phyloP scores from a whole-genome alignment of 2,113 vertebrate species.

The Oncorhynchus mykiss region DNA sequence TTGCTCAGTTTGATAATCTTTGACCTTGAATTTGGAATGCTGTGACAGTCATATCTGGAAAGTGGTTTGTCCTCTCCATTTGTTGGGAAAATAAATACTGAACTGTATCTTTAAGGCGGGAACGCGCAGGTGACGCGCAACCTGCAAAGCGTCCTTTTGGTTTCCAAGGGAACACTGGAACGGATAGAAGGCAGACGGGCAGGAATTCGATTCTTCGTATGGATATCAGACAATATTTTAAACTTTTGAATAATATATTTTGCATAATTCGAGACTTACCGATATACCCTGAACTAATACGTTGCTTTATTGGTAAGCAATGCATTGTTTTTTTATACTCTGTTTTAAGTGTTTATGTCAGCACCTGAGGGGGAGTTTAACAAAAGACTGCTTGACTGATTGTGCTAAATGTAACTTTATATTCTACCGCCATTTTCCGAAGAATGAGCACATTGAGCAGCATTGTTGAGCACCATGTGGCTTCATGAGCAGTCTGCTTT shows the following conservation, averaged over 20 bases:
- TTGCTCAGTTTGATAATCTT: neutral
- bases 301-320: conserved; percentile 46
- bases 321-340: neutral
- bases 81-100: neutral
- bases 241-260: neutral
- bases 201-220: conserved; percentile 35
- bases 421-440: conserved; percentile 75
- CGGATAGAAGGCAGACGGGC: conserved; percentile 29
- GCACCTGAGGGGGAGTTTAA: neutral
- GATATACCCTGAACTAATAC: neutral
- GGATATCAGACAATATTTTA: conserved; percentile 1
- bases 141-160: conserved; percentile 73
- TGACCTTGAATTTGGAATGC: neutral
- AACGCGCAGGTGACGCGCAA: conserved; percentile 55
- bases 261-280: neutral
- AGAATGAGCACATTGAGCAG: conserved; percentile 14
- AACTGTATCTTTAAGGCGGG: conserved; percentile 48
- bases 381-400: conserved; percentile 57
- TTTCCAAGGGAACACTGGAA: conserved; percentile 69
- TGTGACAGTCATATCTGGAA: no score
- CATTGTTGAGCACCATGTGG: conserved; percentile 60
- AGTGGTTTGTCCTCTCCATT: no score
- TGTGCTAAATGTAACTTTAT: conserved; percentile 76
- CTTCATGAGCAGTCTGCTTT: conserved; percentile 8
- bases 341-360: neutral